Conservation (phyloP, 2,797 vertebrate species). For the Ispidina lecontei region DNA sequence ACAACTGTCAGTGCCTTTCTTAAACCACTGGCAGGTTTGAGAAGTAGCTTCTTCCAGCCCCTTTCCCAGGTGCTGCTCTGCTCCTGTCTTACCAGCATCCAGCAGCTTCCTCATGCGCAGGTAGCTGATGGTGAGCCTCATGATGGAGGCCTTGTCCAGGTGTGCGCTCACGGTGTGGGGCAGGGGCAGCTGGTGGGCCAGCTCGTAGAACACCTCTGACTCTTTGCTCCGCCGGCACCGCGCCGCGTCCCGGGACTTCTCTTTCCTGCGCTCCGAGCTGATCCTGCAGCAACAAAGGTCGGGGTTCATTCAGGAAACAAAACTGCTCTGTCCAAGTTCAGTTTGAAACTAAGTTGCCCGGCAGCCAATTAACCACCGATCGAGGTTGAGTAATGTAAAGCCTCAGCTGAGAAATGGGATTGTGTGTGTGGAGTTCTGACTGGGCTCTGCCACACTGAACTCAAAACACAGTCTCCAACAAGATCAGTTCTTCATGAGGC, state of each 20-base stretch:
- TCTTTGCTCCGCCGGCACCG: constrained; percentile 94
- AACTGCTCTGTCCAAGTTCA: neutral
- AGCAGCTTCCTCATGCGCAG: constrained; percentile 93
- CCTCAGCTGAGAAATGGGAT: neutral
- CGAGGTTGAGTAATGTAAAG: neutral
- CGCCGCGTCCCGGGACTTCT: constrained; percentile 96
- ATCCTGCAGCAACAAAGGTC: constrained; percentile 79
- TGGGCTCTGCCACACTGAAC: neutral
- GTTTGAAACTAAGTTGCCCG: neutral
- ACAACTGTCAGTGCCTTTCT: neutral
- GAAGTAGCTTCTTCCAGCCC: neutral
- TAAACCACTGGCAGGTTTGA: neutral
- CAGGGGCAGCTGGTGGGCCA: constrained; percentile 93
- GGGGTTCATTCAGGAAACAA: fast-evolving
- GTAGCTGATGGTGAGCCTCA: constrained; percentile 97
- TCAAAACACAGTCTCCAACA: neutral
- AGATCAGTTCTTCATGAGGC: neutral
- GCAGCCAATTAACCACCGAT: neutral
- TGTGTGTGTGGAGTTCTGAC: neutral
- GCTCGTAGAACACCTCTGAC: constrained; percentile 95
- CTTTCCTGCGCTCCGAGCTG: constrained; percentile 95
- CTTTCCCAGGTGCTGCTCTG: neutral
- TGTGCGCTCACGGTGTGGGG: constrained; percentile 92
- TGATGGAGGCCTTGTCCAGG: constrained; percentile 97
- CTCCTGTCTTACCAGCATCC: constrained; percentile 82